Evolutionary conservation across 1,140 invertebrate genomes (phyloP).

Genomic region (Melanaphis sacchari): DNA sequence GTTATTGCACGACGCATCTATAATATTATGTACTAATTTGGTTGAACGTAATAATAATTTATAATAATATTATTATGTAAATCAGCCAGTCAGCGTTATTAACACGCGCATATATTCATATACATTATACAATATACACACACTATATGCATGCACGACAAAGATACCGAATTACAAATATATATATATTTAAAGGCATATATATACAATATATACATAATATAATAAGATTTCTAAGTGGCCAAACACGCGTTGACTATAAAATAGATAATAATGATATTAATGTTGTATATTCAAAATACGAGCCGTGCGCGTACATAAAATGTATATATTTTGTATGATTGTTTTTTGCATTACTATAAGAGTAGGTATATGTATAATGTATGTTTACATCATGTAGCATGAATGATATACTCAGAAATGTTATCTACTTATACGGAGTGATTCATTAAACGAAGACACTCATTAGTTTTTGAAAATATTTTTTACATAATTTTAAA

Average conservation of each 20-base stretch:
- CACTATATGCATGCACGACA: slow-evolving; percentile 11
- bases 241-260: neutral
- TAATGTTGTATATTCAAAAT: neutral
- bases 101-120: neutral
- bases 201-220: neutral
- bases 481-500: too few species aligned
- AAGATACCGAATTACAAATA: neutral
- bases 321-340: neutral
- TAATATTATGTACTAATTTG: neutral
- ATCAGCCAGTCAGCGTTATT: slow-evolving; percentile 22
- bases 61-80: slow-evolving; percentile 7
- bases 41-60: neutral
- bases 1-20: neutral
- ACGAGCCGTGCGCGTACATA: neutral
- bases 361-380: neutral
- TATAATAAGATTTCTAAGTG: neutral
- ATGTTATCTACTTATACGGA: neutral
- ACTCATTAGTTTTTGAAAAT: too few species aligned
- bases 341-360: neutral
- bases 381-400: neutral
- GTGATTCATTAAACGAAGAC: too few species aligned
- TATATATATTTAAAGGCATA: neutral
- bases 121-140: neutral
- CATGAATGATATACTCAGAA: neutral
- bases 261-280: neutral